Evolutionary conservation across 1,140 invertebrate species (phyloP).

Genomic region (Bactericera cockerelli): DNA sequence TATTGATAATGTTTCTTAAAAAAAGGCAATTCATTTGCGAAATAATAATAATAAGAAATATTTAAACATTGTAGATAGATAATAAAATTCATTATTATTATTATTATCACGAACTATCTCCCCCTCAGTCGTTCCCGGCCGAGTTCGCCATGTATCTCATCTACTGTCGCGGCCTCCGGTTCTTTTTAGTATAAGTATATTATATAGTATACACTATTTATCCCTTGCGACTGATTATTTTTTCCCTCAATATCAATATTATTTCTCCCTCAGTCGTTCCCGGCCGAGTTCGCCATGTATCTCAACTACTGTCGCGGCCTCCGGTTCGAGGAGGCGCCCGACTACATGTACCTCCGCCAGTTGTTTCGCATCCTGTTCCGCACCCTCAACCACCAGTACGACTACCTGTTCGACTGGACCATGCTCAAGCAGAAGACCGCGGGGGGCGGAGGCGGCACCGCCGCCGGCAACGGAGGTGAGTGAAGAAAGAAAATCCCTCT

Average conservation of each 20-base stretch:
- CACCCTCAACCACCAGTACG: slow-evolving; percentile 97
- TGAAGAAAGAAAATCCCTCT: no score
- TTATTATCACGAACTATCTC: no score
- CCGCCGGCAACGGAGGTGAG: no score
- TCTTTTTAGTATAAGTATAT: no score
- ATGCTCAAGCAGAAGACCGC: slow-evolving; percentile 83
- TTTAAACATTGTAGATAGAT: no score
- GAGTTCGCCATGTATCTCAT: slow-evolving; percentile 98
- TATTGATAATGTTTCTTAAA: no score
- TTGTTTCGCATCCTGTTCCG: slow-evolving; percentile 96
- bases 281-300: slow-evolving; percentile 96
- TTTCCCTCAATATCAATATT: no score
- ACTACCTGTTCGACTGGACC: slow-evolving; percentile 99
- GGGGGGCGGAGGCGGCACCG: background rate
- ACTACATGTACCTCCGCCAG: slow-evolving; percentile 97
- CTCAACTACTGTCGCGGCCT: slow-evolving; percentile 92
- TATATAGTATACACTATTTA: no score
- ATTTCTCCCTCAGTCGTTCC: slow-evolving; percentile 80
- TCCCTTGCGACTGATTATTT: no score
- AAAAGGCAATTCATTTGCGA: no score
- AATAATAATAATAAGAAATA: no score
- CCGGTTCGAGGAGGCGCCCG: slow-evolving; percentile 88
- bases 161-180: slow-evolving; percentile 86
- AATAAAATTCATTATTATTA: no score
- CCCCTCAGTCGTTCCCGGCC: slow-evolving; percentile 80